Percentiles rank a stretch among this genome's conserved stretches.
These are phyloP conservation scores for Micrasema longulum DNA, from an alignment of 1,140 invertebrate genomes.

Conservation along the genomic window DNA sequence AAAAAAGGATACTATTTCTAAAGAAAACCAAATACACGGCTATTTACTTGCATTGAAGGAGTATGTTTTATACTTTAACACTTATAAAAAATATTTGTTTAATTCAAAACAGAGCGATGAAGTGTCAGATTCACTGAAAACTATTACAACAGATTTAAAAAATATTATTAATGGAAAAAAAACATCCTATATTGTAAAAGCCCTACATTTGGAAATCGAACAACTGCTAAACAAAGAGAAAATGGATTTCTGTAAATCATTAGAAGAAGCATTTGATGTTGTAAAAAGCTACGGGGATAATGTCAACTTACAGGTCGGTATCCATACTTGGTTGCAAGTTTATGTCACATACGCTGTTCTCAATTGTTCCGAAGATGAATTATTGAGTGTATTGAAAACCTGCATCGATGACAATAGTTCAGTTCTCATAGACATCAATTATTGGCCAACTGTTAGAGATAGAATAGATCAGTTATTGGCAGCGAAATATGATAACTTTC, in stretches of 20 bases:
- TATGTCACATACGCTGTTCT: slow-evolving; percentile 24
- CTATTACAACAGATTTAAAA: slow-evolving; percentile 11
- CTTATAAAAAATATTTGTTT: slow-evolving; percentile 41
- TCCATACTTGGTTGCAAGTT: slow-evolving; percentile 36
- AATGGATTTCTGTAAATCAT: slow-evolving; percentile 4
- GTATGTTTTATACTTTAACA: slow-evolving; percentile 40
- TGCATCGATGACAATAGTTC: slow-evolving; percentile 33
- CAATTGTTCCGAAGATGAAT: slow-evolving; percentile 30
- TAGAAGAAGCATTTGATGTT: slow-evolving; percentile 9
- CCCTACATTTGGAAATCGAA: slow-evolving; percentile 37
- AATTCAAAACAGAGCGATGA: not conserved
- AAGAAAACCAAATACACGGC: slow-evolving; percentile 63
- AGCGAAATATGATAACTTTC: not conserved
- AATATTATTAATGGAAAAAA: slow-evolving; percentile 29
- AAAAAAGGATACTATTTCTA: slow-evolving; percentile 9
- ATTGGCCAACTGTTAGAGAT: slow-evolving; percentile 33
- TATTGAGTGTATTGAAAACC: slow-evolving; percentile 18
- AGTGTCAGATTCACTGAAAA: slow-evolving; percentile 3
- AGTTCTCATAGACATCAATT: slow-evolving; percentile 11
- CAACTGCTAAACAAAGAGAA: slow-evolving; percentile 2
- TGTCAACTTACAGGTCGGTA: slow-evolving; percentile 32
- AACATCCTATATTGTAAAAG: slow-evolving; percentile 42
- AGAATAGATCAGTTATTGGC: slow-evolving; percentile 6
- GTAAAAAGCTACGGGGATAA: slow-evolving; percentile 4
- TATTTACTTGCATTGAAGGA: slow-evolving; percentile 57